Conservation (phyloP, 2,113 vertebrate species). For the Osmerus mordax region DNA sequence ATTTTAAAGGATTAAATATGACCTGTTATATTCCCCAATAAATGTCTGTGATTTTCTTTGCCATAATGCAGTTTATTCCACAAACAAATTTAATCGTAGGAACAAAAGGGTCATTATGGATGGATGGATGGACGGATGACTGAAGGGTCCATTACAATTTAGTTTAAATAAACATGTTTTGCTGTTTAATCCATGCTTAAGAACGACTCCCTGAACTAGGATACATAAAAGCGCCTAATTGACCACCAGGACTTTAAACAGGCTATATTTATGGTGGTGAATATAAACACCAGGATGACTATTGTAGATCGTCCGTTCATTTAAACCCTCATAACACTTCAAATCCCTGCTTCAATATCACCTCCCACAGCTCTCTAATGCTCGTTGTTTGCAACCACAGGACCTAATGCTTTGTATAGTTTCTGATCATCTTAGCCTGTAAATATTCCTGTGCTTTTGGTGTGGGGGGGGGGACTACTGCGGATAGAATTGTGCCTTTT, state of each 20-base stretch:
- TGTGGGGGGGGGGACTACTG: constrained; percentile 55
- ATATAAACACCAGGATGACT: background rate
- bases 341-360: constrained; percentile 49
- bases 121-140: constrained; percentile 81
- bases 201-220: constrained; percentile 88
- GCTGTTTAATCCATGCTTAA: constrained; percentile 95
- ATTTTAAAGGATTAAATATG: constrained; percentile 68
- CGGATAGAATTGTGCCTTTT: constrained; percentile 69
- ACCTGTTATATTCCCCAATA: constrained; percentile 93
- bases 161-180: constrained; percentile 99
- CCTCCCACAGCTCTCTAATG: constrained; percentile 47
- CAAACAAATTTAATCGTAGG: constrained; percentile 57
- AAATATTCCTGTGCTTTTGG: constrained; percentile 47
- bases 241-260: constrained; percentile 49
- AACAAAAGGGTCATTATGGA: constrained; percentile 61
- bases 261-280: constrained; percentile 19
- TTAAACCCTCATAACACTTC: too few species aligned
- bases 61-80: constrained; percentile 85
- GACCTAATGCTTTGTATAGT: constrained; percentile 56
- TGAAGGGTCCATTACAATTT: constrained; percentile 97
- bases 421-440: constrained; percentile 52
- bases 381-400: constrained; percentile 60
- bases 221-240: constrained; percentile 47
- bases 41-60: constrained; percentile 94
- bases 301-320: too few species aligned